Evolutionary conservation across 2,888 invertebrate genomes (phyloP).

Genomic region (Ommatoiulus sabulosus): DNA sequence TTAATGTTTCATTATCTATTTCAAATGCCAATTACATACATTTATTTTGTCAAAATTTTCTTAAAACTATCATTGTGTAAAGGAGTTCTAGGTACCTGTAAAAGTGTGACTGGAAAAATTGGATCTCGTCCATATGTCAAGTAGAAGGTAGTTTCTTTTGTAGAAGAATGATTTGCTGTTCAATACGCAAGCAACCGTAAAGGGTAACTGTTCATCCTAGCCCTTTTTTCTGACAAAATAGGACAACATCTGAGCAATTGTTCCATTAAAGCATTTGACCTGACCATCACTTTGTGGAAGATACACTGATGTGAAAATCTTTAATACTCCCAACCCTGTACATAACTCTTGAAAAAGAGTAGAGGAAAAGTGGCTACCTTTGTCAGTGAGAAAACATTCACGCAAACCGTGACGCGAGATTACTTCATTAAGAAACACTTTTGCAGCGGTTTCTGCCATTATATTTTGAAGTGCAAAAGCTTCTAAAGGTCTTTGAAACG

Average conservation of each 20-base stretch:
- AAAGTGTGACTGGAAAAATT: too few species aligned
- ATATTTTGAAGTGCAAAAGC: background rate
- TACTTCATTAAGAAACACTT: background rate
- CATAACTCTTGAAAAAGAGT: background rate
- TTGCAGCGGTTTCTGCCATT: background rate
- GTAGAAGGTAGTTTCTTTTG: constrained; percentile 45
- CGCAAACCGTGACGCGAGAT: background rate
- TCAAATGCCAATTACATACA: too few species aligned
- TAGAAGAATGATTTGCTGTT: background rate
- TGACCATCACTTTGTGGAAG: constrained; percentile 45
- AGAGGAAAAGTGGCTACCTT: background rate
- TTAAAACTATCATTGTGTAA: too few species aligned
- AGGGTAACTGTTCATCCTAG: constrained; percentile 34
- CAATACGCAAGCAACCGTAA: background rate
- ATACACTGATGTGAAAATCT: constrained; percentile 21
- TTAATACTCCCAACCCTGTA: background rate
- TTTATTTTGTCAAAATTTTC: too few species aligned
- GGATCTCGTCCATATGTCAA: too few species aligned
- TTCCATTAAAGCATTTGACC: constrained; percentile 35
- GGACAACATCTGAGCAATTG: background rate
- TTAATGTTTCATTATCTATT: too few species aligned
- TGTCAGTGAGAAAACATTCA: background rate
- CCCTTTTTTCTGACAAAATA: background rate
- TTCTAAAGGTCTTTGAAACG: background rate
- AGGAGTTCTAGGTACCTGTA: too few species aligned